Conservation (phyloP, 30 jellyfish, hydroid and myxozoan genomes). For the Aurelia aurita region DNA sequence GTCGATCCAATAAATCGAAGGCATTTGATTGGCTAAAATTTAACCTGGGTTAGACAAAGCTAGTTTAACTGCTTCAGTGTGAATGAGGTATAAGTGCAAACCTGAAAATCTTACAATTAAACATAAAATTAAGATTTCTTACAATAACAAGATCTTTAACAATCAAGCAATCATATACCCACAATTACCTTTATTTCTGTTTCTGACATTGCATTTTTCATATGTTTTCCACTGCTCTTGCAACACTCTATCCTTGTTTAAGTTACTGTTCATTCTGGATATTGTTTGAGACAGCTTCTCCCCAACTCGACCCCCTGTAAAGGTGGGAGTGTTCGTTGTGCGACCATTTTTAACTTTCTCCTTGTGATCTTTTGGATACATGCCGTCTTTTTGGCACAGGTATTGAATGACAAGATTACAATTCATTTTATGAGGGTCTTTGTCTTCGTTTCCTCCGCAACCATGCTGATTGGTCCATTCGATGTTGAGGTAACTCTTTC, state of each 20-base stretch:
- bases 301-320: constrained; percentile 44
- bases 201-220: constrained; percentile 84
- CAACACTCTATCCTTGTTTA: constrained; percentile 40
- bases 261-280: constrained; percentile 46
- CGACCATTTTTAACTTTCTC: constrained; percentile 76
- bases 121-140: too few species aligned
- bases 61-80: too few species aligned
- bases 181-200: constrained; percentile 83
- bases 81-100: too few species aligned
- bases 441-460: constrained; percentile 91
- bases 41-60: too few species aligned
- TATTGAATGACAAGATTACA: constrained; percentile 83
- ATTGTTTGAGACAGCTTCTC: constrained; percentile 32
- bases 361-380: constrained; percentile 23
- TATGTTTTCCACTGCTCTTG: constrained; percentile 93
- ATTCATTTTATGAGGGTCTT: constrained; percentile 83
- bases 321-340: constrained; percentile 58
- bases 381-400: constrained; percentile 75
- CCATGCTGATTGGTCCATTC: constrained; percentile 99
- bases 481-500: constrained; percentile 31
- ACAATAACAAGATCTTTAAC: too few species aligned
- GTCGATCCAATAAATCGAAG: too few species aligned
- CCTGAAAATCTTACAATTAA: too few species aligned
- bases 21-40: too few species aligned
- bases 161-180: too few species aligned